phyloP scores from a whole-genome alignment of 2,113 vertebrate genomes.

The Larimichthys crocea region DNA sequence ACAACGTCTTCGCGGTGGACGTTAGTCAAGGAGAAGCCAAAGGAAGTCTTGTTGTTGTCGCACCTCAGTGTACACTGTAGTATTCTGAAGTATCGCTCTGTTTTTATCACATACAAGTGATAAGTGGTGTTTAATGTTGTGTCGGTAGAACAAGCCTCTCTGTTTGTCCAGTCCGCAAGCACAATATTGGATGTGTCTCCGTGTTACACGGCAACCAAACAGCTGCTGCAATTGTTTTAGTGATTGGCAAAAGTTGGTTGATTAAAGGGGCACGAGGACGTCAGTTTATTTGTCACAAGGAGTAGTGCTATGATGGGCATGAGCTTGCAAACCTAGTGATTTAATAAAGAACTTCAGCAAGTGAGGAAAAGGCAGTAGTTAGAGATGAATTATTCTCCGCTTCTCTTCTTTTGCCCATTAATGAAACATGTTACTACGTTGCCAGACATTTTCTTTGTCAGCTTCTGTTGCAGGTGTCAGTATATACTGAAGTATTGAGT shows the following conservation, averaged over 20 bases:
- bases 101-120: neutral
- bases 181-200: neutral
- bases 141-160: neutral
- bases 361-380: neutral
- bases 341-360: neutral
- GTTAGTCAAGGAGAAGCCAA: too few species aligned
- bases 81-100: neutral
- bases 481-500: neutral
- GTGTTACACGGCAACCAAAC: neutral
- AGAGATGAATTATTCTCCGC: neutral
- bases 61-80: neutral
- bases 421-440: neutral
- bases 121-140: neutral
- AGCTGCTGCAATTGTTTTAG: neutral
- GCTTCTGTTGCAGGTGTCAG: neutral
- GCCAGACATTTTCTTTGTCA: neutral
- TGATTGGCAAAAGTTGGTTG: neutral
- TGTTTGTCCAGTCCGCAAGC: neutral
- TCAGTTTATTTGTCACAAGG: neutral
- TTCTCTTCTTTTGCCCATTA: neutral
- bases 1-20: too few species aligned
- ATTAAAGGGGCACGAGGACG: neutral
- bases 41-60: neutral
- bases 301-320: neutral
- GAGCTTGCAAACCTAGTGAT: neutral